Evolutionary conservation across 2,888 invertebrate genomes (phyloP), one percentile per base, ranked within the genome.

Genomic region (Esperia sulphurella): DNA sequence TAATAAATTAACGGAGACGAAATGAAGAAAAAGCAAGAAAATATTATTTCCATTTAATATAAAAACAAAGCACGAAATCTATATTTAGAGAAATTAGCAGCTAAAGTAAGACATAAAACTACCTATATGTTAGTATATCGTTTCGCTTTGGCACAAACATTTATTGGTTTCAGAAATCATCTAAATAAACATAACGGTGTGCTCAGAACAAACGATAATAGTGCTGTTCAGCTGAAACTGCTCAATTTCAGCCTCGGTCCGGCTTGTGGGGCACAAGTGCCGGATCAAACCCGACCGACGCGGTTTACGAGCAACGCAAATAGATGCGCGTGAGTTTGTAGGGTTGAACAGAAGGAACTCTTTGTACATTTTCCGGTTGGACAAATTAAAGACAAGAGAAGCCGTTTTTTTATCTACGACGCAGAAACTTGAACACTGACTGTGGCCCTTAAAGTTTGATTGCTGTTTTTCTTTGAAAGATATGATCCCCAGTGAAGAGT

Each of bases 221-320:
- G 41, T 8, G 9, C 8, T 8, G 8, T 33, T 33, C 14, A 7
- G 12, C 30, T 28, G 33, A 14, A 43, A 43, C 31, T 8, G 10
- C 9, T 41, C 46, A 35, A 35, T 41, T 21, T 33, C 41, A n/a
- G n/a, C n/a, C n/a, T n/a, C n/a, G n/a, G n/a, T n/a, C 21, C 21
- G 12, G 28, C n/a, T 28, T 28, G 28, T 3, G 46, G 41, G 43
- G 28, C 41, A 43, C 47, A 45, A 49, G 52, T 52, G 45, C 44
- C 45, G 47, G 44, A 43, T 44, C 44, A 41, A 43, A 45, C 46
- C 38, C 28, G 12, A 14, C 14, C 14, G 39, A 12, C 14, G 3
- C 14, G 41, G 48, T 53, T 54, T 52, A 54, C 39, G 54, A 45
- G 12, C 46, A 37, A 37, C 50, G 50, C 46, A 50, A 52, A 52